Conservation (phyloP, 2,113 vertebrate species). For the Aegithalos caudatus region DNA sequence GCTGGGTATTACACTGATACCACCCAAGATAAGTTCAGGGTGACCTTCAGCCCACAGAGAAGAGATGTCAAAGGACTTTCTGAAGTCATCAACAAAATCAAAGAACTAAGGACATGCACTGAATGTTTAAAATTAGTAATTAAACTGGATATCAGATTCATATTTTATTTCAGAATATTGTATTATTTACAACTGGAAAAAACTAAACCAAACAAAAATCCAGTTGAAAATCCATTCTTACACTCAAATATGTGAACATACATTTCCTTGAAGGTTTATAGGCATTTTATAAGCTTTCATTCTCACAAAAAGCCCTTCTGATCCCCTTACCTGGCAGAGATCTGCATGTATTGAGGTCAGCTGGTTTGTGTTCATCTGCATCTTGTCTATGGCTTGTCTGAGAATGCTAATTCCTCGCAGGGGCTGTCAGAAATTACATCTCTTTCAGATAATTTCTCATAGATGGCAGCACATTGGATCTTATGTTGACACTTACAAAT, state of each 20-base stretch:
- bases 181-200: background rate
- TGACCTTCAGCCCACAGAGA: background rate
- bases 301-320: background rate
- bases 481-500: conserved; percentile 77
- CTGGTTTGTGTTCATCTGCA: conserved; percentile 99
- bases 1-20: background rate
- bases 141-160: background rate
- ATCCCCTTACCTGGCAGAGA: conserved; percentile 91
- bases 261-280: background rate
- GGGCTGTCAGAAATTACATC: conserved; percentile 84
- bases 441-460: conserved; percentile 77
- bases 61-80: background rate
- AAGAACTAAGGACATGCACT: background rate
- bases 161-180: background rate
- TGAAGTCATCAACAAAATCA: background rate
- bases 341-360: conserved; percentile 99
- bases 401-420: conserved; percentile 94
- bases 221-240: background rate
- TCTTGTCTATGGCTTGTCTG: conserved; percentile 99
- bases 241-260: background rate
- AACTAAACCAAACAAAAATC: background rate
- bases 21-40: background rate
- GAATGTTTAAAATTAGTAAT: background rate
- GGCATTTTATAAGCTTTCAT: background rate
- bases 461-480: conserved; percentile 77